Conservation (phyloP, 2,113 vertebrate species). For the Orientallactaga bullata region DNA sequence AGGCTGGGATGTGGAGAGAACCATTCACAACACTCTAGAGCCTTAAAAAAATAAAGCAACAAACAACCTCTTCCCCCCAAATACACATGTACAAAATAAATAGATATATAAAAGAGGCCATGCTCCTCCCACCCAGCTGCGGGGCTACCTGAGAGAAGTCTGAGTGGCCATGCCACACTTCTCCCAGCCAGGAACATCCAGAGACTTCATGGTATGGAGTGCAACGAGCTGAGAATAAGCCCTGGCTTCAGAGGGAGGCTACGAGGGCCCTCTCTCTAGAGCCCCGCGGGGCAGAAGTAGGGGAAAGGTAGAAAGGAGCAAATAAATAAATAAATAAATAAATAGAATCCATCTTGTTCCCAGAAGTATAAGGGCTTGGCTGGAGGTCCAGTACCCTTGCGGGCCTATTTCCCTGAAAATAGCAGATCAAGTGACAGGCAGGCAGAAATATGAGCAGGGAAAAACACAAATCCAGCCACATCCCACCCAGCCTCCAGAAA, state of each 20-base stretch:
- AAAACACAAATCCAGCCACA: conserved; percentile 23
- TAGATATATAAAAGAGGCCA: conserved; percentile 57
- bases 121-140: background rate
- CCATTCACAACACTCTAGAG: conserved; percentile 70
- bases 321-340: conserved; percentile 68
- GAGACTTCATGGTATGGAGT: background rate
- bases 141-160: background rate
- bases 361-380: conserved; percentile 55
- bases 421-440: conserved; percentile 48
- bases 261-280: background rate
- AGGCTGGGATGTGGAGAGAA: conserved; percentile 56
- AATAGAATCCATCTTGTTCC: conserved; percentile 55
- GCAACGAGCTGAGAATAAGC: background rate
- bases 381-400: conserved; percentile 44
- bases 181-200: background rate
- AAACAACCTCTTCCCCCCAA: conserved; percentile 64
- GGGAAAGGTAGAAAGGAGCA: background rate
- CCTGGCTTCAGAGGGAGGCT: background rate
- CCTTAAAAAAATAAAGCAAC: conserved; percentile 73
- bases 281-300: background rate
- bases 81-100: conserved; percentile 77
- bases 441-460: conserved; percentile 40
- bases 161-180: background rate
- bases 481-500: background rate
- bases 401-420: conserved; percentile 72